Evolutionary conservation across 2,888 invertebrate genomes (phyloP), one percentile per base, ranked within the genome.

Genomic region (Antheraea assamensis): DNA sequence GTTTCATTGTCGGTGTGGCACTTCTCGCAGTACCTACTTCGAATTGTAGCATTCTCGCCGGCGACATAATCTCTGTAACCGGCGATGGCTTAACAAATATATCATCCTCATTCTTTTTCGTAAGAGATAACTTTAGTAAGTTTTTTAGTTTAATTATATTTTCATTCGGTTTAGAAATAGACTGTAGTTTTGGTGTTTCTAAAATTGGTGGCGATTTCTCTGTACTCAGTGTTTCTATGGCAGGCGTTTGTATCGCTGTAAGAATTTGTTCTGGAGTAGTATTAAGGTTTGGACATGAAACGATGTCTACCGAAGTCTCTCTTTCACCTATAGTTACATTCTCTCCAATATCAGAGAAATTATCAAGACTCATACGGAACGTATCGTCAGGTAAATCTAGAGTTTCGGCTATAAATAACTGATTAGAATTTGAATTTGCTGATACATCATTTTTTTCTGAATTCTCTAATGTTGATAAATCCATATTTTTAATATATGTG

Each of bases 11-110:
- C 3, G 94, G 94, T 21, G 94, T 94, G 7, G 92, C 83, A 75
- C 90, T 90, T 21, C 80, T 83, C 3, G 89, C 81, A 70, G 81
- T 72, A 71, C 91, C 90, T 27, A 93, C 79, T 84, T 93, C 91
- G 31, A 91, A 94, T 85, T 94, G 93, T 72, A 94, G 81, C 93
- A 93, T 93, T 86, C 83, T 90, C 27, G 94, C 94, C 15, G 94
- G 94, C 58, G 94, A 94, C 92, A 94, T 93, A 30, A 90, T 76
- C 70, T 93, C 94, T 27, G 81, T 75, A 0, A 92, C 82, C 2
- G 93, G 92, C 31, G 93, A 92, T 2, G 94, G 94, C 72, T 88
- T 93, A 0, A 91, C 88, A 75, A 94, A 94, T 55, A 86, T 71
- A 79, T 93, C 90, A 72, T 83, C 81, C 31, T 92, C 89, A 74